These are phyloP conservation scores for Enteromius unitaeniatus DNA, from an alignment of 2,797 vertebrate species.

Conservation along the genomic window DNA sequence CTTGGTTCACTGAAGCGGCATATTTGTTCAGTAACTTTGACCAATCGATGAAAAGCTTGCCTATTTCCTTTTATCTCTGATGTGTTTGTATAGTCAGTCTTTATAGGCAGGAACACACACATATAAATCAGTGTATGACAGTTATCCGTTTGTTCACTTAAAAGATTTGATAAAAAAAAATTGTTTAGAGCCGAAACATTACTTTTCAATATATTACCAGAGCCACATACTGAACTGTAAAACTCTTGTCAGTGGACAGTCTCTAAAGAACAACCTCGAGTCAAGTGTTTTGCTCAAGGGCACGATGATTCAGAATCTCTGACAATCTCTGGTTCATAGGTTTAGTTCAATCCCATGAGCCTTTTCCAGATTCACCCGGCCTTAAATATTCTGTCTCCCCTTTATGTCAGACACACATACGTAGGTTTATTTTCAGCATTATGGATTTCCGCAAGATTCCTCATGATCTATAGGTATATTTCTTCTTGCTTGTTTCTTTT, in stretches of 20 bases:
- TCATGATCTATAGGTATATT: background rate
- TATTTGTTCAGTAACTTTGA: background rate
- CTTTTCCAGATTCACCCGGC: background rate
- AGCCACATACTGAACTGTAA: background rate
- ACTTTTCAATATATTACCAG: background rate
- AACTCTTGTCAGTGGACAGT: background rate
- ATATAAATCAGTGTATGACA: background rate
- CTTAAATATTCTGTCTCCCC: background rate
- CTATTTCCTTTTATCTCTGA: background rate
- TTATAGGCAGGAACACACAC: background rate
- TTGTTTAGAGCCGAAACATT: background rate
- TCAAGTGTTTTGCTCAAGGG: conserved; percentile 11
- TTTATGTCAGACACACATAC: background rate
- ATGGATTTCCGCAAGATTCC: background rate
- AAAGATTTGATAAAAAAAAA: background rate
- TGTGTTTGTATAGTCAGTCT: background rate
- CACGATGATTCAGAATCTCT: background rate
- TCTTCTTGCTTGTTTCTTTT: background rate
- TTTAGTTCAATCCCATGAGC: conserved; percentile 5
- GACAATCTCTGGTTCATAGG: background rate
- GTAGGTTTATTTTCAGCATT: background rate
- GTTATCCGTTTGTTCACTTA: background rate
- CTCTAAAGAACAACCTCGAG: background rate
- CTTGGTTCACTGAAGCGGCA: background rate
- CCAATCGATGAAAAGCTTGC: conserved; percentile 2